Conservation (phyloP, 2,113 vertebrate genomes). For the Larimichthys polyactis region DNA sequence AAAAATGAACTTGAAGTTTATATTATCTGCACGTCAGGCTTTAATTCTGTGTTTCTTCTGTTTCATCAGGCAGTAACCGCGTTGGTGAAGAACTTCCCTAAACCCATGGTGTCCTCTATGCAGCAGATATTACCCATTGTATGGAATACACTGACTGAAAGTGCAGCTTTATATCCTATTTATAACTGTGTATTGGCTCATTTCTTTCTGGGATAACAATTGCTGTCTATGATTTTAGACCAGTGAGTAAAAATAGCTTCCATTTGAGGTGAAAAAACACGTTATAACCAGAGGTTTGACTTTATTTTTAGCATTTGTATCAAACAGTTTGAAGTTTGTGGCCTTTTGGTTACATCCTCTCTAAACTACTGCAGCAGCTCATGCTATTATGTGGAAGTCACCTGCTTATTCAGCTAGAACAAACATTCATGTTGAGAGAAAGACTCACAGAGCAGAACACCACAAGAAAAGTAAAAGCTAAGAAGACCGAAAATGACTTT, state of each 20-base stretch:
- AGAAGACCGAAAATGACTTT: not conserved
- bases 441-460: not conserved
- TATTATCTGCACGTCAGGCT: not conserved
- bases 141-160: slow-evolving; percentile 98
- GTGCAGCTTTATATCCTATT: slow-evolving; percentile 98
- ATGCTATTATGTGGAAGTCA: not conserved
- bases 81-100: slow-evolving; percentile 98
- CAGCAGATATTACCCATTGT: slow-evolving; percentile 98
- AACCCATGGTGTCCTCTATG: slow-evolving; percentile 98
- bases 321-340: not conserved
- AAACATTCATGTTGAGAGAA: not conserved
- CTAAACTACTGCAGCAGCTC: not conserved
- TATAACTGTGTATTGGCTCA: not conserved
- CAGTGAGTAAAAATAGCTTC: not conserved
- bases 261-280: not conserved
- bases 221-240: not conserved
- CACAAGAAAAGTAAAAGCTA: not conserved
- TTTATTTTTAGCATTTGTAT: not conserved
- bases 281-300: not conserved
- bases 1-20: not conserved
- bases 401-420: slow-evolving; percentile 19
- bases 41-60: slow-evolving; percentile 6
- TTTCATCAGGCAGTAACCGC: slow-evolving; percentile 92
- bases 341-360: not conserved
- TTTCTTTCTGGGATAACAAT: not conserved